Percentiles rank a stretch among this genome's conserved stretches.
These are phyloP conservation scores for Steinernema hermaphroditum DNA, from an alignment of 2,888 invertebrate genomes.

Conservation along the genomic window DNA sequence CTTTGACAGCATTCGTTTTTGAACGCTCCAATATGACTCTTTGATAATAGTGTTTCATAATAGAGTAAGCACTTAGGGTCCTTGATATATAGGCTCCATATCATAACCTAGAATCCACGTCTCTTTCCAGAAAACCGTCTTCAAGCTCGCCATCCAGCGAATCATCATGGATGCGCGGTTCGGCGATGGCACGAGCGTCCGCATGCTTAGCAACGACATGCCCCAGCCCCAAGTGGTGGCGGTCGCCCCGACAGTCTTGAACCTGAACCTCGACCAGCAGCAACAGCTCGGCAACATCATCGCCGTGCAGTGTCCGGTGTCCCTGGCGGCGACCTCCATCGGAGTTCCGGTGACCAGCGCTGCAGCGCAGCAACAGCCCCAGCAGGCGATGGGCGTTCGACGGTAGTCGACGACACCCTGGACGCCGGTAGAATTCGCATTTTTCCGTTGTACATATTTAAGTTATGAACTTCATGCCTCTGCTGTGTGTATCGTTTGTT, in stretches of 20 bases:
- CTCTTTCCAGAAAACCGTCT: slow-evolving; percentile 53
- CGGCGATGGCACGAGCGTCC: slow-evolving; percentile 45
- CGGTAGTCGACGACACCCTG: background rate
- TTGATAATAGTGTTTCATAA: too few relatives aligned
- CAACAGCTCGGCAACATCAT: slow-evolving; percentile 9
- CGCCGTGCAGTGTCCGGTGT: background rate
- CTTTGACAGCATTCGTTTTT: too few relatives aligned
- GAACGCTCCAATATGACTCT: too few relatives aligned
- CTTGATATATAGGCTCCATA: too few relatives aligned
- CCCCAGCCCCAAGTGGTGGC: slow-evolving; percentile 4
- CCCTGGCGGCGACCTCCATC: slow-evolving; percentile 6
- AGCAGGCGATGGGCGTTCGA: slow-evolving; percentile 9
- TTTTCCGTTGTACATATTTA: too few relatives aligned
- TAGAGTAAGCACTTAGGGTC: too few relatives aligned
- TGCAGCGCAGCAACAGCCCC: background rate
- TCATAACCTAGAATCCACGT: too few relatives aligned
- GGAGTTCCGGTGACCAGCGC: slow-evolving; percentile 15
- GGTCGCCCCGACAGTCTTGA: slow-evolving; percentile 18
- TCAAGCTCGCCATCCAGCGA: slow-evolving; percentile 57
- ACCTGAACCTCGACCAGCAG: slow-evolving; percentile 20
- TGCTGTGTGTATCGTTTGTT: background rate
- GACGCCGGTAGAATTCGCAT: background rate
- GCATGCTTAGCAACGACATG: slow-evolving; percentile 39
- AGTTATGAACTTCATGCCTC: too few relatives aligned
- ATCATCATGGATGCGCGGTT: slow-evolving; percentile 58